Percentiles rank a stretch among this genome's conserved stretches.
These are phyloP conservation scores for Varanus komodoensis DNA, from an alignment of 2,113 vertebrate species.

Conservation along the genomic window DNA sequence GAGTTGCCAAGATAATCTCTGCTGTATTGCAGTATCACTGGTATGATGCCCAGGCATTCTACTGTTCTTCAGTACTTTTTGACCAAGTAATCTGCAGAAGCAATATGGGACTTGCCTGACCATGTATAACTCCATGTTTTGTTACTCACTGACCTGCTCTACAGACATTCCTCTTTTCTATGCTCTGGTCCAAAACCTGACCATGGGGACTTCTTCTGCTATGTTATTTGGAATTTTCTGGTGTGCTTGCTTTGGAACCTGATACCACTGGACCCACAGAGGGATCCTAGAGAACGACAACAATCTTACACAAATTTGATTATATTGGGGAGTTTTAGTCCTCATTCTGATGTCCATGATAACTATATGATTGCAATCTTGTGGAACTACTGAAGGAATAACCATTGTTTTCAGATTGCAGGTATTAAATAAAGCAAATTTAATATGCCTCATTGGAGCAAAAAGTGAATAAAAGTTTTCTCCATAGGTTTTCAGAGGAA, in stretches of 20 bases:
- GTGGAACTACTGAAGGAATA: slow-evolving; percentile 27
- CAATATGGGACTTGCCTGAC: neutral
- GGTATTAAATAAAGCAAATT: slow-evolving; percentile 28
- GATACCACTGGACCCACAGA: neutral
- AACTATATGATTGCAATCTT: neutral
- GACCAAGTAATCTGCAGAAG: neutral
- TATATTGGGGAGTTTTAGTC: neutral
- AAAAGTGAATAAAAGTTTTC: neutral
- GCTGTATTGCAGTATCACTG: neutral
- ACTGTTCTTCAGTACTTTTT: neutral
- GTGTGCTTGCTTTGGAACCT: neutral
- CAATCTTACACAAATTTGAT: neutral
- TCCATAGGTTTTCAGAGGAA: slow-evolving; percentile 11
- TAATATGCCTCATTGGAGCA: neutral
- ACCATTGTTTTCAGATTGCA: slow-evolving; percentile 22
- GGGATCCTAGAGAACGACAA: slow-evolving; percentile 31
- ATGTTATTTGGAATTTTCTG: neutral
- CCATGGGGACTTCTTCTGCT: neutral
- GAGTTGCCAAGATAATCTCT: neutral
- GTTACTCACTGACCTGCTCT: neutral
- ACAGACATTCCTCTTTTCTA: neutral
- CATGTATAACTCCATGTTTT: neutral
- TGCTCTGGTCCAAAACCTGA: neutral
- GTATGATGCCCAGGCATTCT: neutral
- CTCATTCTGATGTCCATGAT: neutral